Conservation (phyloP, 2,113 vertebrate genomes). For the Camelus dromedarius region DNA sequence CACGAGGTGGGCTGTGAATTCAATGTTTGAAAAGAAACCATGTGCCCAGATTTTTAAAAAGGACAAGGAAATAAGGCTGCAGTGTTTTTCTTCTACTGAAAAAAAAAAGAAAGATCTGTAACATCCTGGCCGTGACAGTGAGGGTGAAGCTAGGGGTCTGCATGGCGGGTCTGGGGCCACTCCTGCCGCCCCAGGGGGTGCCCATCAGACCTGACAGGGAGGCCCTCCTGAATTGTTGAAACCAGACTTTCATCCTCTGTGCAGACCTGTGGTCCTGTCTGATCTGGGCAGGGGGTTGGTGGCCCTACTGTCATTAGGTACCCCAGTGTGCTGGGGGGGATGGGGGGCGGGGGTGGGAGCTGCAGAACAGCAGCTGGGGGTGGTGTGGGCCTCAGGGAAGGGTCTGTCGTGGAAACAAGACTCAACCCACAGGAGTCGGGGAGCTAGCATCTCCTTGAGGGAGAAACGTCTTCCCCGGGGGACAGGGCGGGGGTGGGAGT, state of each 20-base stretch:
- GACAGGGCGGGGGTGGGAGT: neutral
- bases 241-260: neutral
- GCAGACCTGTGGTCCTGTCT: accelerated
- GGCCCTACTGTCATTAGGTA: too few species aligned
- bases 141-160: neutral
- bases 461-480: too few species aligned
- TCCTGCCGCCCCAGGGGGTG: too few species aligned
- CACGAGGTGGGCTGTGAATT: neutral
- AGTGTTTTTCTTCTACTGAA: neutral
- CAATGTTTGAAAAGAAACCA: neutral
- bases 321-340: neutral
- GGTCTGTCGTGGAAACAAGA: neutral
- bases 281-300: neutral
- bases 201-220: neutral
- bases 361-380: neutral
- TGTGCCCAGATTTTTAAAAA: neutral
- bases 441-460: neutral
- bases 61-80: neutral
- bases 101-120: neutral
- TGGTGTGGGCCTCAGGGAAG: neutral
- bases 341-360: neutral
- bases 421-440: accelerated
- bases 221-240: accelerated
- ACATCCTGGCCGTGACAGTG: accelerated
- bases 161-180: neutral